These are phyloP conservation scores for Cyphomyrus plagiostoma DNA, from an alignment of 2,113 vertebrate genomes.

Conservation along the genomic window DNA sequence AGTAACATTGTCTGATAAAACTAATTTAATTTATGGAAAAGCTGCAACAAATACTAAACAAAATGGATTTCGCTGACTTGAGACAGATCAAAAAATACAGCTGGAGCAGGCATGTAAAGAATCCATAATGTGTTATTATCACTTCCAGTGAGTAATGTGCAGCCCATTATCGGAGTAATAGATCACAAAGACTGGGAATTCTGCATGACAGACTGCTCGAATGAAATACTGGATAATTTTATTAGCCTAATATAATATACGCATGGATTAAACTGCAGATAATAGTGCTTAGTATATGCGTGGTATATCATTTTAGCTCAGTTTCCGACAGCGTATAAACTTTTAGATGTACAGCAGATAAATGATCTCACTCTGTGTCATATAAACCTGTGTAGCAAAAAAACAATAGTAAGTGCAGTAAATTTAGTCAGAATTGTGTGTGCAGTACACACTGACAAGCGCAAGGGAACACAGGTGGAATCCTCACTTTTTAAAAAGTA, in stretches of 20 bases:
- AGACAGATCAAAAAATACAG: background rate
- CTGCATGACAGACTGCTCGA: background rate
- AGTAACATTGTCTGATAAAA: background rate
- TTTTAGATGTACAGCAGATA: background rate
- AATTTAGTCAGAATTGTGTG: background rate
- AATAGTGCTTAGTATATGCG: background rate
- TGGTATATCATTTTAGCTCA: background rate
- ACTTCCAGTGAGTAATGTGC: background rate
- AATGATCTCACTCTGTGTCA: background rate
- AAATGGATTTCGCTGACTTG: background rate
- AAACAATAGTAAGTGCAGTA: background rate
- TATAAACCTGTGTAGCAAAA: background rate
- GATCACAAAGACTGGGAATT: background rate
- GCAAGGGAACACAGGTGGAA: background rate
- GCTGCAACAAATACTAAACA: background rate
- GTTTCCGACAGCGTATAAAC: background rate
- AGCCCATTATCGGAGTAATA: background rate
- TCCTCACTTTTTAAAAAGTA: background rate
- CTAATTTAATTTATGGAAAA: too few species aligned
- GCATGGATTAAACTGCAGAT: background rate
- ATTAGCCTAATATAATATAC: background rate
- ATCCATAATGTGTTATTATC: background rate
- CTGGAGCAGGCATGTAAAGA: background rate
- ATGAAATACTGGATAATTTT: background rate
- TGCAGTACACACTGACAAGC: background rate